phyloP scores from a whole-genome alignment of 2,113 vertebrate genomes.

The Butorides virescens region DNA sequence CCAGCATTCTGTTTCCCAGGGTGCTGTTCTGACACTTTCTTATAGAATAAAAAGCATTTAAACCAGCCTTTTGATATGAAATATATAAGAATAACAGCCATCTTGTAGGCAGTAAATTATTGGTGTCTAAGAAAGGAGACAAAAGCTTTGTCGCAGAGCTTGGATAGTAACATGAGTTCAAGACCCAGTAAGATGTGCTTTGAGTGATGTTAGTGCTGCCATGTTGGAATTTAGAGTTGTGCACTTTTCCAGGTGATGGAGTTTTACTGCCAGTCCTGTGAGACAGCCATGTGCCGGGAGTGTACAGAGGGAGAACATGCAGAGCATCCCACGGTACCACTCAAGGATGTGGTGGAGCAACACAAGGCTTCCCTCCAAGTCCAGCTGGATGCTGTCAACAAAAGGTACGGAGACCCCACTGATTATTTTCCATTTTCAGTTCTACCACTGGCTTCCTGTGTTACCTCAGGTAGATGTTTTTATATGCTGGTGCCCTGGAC shows the following conservation, averaged over 20 bases:
- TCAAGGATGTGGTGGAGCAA: slow-evolving; percentile 94
- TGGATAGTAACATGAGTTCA: not conserved
- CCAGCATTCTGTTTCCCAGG: not conserved
- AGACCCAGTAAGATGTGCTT: not conserved
- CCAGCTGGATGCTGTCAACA: slow-evolving; percentile 90
- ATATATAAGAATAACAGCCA: not conserved
- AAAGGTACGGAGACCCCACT: slow-evolving; percentile 75
- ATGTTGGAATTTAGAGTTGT: not conserved
- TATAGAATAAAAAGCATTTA: not conserved
- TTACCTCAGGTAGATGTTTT: not conserved
- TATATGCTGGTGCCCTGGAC: not conserved
- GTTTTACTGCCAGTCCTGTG: slow-evolving; percentile 96
- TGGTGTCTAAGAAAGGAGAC: not conserved
- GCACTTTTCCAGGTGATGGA: slow-evolving; percentile 87
- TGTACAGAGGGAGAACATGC: slow-evolving; percentile 93
- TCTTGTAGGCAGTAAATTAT: not conserved
- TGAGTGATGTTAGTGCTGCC: not conserved
- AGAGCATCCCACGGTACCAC: slow-evolving; percentile 92
- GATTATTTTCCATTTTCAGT: not conserved
- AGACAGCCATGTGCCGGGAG: slow-evolving; percentile 97
- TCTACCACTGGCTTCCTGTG: not conserved
- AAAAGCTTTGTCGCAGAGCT: not conserved
- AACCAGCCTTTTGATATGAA: not conserved
- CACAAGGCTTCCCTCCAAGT: slow-evolving; percentile 93
- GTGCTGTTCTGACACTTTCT: not conserved